These are phyloP conservation scores for Apodemia hepburni DNA, from an alignment of 2,888 invertebrate genomes.

Conservation along the genomic window DNA sequence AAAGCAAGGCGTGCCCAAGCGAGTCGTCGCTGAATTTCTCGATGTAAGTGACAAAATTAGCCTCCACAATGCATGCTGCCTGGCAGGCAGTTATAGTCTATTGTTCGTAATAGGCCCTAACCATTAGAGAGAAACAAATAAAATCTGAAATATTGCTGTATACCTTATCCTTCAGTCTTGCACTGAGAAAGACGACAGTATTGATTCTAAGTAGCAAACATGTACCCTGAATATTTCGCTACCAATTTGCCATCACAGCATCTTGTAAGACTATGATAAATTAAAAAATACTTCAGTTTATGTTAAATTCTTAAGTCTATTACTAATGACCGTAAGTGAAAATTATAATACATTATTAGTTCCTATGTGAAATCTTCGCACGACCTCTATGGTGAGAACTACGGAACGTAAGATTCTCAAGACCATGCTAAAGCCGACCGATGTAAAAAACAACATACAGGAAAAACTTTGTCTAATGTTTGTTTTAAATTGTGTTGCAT, in stretches of 20 bases:
- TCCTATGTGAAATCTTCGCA: conserved; percentile 13
- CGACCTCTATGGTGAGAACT: conserved; percentile 13
- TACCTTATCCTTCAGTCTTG: too few species aligned
- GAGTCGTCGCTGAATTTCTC: too few species aligned
- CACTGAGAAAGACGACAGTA: too few species aligned
- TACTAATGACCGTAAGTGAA: not conserved
- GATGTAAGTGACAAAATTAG: too few species aligned
- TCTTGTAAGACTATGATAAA: not conserved
- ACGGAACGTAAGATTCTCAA: conserved; percentile 2
- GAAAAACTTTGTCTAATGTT: not conserved
- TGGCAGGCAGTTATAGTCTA: too few species aligned
- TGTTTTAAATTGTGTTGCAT: not conserved
- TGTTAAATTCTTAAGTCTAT: not conserved
- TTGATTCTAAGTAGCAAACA: too few species aligned
- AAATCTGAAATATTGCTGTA: too few species aligned
- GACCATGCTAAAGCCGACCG: conserved; percentile 2
- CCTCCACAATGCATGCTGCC: too few species aligned
- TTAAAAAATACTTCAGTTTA: not conserved
- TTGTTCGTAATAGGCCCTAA: too few species aligned
- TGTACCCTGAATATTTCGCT: too few species aligned
- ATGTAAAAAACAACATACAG: conserved; percentile 5
- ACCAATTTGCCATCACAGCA: not conserved
- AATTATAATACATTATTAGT: conserved; percentile 2
- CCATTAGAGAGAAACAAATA: too few species aligned
- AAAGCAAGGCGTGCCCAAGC: too few species aligned